A percentile compares a stretch with the other conserved stretches of the same genome.
These are phyloP conservation scores for Hypanus sabinus DNA, from an alignment of 2,113 vertebrate species.

Conservation along the genomic window DNA sequence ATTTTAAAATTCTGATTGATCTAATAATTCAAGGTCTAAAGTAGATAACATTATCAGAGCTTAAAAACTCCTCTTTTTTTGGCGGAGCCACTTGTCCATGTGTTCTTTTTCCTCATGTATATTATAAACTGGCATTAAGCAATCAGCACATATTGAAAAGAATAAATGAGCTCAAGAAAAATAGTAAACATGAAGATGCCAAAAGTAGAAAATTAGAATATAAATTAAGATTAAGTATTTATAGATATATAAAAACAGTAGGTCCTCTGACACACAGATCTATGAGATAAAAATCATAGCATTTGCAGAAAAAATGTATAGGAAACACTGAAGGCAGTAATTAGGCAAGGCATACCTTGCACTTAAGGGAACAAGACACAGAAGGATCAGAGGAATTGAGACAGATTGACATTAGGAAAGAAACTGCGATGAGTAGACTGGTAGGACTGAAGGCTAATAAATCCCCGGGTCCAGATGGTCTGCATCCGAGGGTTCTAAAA, in stretches of 20 bases:
- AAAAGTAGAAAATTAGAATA: background rate
- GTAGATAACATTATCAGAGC: background rate
- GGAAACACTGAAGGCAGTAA: too few relatives aligned
- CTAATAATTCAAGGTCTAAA: background rate
- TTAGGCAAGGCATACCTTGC: too few relatives aligned
- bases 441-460: too few relatives aligned
- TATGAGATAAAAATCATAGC: background rate
- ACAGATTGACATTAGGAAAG: too few relatives aligned
- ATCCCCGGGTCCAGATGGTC: too few relatives aligned
- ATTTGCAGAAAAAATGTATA: background rate
- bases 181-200: background rate
- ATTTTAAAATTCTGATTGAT: background rate
- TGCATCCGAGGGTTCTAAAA: too few relatives aligned
- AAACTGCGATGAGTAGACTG: too few relatives aligned
- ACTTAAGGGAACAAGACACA: too few relatives aligned
- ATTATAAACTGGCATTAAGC: background rate
- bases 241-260: background rate
- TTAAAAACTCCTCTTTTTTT: background rate
- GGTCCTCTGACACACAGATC: background rate
- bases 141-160: background rate
- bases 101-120: background rate
- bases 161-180: background rate
- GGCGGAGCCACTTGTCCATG: background rate
- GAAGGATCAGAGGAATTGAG: too few relatives aligned
- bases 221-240: background rate